Evolutionary conservation across 2,113 vertebrate genomes (phyloP), one percentile per base, ranked within the genome.

Genomic region (Cacatua alba): DNA sequence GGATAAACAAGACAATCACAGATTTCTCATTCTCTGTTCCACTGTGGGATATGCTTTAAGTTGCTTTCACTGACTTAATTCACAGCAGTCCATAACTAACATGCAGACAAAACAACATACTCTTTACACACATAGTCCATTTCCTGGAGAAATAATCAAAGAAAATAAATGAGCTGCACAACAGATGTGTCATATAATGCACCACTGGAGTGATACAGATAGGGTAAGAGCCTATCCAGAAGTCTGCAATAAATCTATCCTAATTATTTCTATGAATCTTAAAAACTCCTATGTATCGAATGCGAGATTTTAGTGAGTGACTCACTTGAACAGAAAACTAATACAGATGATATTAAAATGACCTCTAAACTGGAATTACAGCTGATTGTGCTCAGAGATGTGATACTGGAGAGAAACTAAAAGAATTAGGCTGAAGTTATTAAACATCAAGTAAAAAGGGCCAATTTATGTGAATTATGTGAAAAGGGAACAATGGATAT

Each of bases 41-140:
- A 74, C 78, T 51, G 63, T 31, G 37, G 57, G 53, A 77, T 92
- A 63, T 70, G 37, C 31, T 63, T 87, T 77, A 92, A 77, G 76
- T 87, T 86, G 43, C 51, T 91, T 90, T 83, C 71, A 35, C 35
- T 82, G 67, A 28, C 78, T 90, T 59, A 76, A 83, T 86, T 80
- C 13, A 3, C 79, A 91, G 77, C 75, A 87, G 71, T 82, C 83
- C n/a, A 17, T 68, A 92, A 88, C 77, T 82, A 92, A 86, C 64
- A 63, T 0, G 9, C 51, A 96, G 96, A 95, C 96, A 96, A 97
- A 97, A 96, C 95, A 95, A 88, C 55, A 43, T 64, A 67, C 46
- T 86, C 79, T 86, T 81, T 81, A 75, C 37, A 92, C 77, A 75
- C 95, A 86, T 15, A 88, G 90, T 88, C 91, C 85, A 92, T 74